Conservation (phyloP, 2,797 vertebrate genomes). For the Coendou prehensilis region DNA sequence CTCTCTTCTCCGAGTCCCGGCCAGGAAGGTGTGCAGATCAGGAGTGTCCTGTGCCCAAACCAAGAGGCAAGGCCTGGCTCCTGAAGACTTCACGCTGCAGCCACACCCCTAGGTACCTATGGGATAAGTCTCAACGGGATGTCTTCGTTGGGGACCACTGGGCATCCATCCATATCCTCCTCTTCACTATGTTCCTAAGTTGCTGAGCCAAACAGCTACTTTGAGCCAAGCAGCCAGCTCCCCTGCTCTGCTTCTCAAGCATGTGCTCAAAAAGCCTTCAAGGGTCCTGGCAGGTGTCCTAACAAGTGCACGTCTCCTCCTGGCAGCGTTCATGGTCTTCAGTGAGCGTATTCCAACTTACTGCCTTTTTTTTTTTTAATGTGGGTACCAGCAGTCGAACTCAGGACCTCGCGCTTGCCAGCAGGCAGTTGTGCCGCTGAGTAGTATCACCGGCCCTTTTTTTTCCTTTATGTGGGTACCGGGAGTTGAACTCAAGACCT, state of each 20-base stretch:
- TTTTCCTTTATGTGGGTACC: too few relatives aligned
- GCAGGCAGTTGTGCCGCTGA: too few relatives aligned
- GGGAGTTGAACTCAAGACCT: too few relatives aligned
- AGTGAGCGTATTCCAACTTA: neutral
- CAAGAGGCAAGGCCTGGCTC: too few relatives aligned
- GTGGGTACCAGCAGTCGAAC: too few relatives aligned
- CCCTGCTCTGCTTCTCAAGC: neutral
- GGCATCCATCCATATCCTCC: neutral
- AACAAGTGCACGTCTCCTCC: neutral
- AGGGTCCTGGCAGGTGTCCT: neutral
- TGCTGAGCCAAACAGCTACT: neutral
- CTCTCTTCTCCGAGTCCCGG: neutral
- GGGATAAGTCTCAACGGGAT: fast-evolving
- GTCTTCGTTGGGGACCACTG: neutral
- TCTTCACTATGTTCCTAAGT: neutral
- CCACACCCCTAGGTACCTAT: neutral
- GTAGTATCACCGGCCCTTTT: too few relatives aligned
- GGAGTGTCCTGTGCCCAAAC: neutral
- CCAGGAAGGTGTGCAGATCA: neutral
- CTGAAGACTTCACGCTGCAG: neutral
- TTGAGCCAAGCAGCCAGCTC: neutral
- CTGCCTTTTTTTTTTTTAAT: too few relatives aligned
- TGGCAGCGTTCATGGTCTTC: neutral
- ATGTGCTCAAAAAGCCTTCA: neutral
- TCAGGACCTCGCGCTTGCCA: too few relatives aligned